phyloP scores from a whole-genome alignment of 1,140 invertebrate species.

The Drosophila murphyi region DNA sequence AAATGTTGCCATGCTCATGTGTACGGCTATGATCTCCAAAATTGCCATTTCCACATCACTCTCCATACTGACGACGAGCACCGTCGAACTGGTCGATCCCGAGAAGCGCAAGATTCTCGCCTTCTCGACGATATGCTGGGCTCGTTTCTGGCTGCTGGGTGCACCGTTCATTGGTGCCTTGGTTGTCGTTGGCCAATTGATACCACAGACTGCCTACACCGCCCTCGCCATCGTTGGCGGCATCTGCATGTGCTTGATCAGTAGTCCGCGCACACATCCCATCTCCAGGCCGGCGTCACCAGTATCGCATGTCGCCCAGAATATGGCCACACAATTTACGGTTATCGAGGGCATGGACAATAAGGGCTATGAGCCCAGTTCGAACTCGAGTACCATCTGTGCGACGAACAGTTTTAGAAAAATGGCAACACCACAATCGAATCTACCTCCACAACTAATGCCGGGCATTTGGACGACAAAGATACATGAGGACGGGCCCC shows the following conservation, averaged over 20 bases:
- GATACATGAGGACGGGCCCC: conserved; percentile 63
- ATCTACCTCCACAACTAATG: conserved; percentile 83
- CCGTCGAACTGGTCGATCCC: conserved; percentile 73
- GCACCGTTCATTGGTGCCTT: conserved; percentile 81
- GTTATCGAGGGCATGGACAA: conserved; percentile 76
- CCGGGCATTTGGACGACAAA: conserved; percentile 84
- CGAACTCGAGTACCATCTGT: conserved; percentile 52
- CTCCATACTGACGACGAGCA: conserved; percentile 83
- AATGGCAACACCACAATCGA: conserved; percentile 73
- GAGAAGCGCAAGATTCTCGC: conserved; percentile 79
- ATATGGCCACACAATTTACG: conserved; percentile 72
- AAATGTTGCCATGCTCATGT: conserved; percentile 78
- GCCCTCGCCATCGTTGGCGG: conserved; percentile 77
- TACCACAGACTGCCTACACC: conserved; percentile 80
- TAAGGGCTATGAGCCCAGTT: conserved; percentile 63
- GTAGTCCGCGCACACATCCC: conserved; percentile 78
- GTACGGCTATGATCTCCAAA: conserved; percentile 82
- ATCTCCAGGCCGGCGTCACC: conserved; percentile 56
- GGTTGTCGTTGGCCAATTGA: conserved; percentile 74
- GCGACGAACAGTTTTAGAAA: conserved; percentile 65
- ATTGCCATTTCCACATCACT: conserved; percentile 80
- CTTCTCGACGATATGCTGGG: conserved; percentile 83
- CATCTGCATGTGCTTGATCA: conserved; percentile 71
- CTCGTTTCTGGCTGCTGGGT: conserved; percentile 80
- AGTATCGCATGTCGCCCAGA: conserved; percentile 52